phyloP scores from a whole-genome alignment of 1,140 invertebrate genomes.

The Bicyclus anynana region DNA sequence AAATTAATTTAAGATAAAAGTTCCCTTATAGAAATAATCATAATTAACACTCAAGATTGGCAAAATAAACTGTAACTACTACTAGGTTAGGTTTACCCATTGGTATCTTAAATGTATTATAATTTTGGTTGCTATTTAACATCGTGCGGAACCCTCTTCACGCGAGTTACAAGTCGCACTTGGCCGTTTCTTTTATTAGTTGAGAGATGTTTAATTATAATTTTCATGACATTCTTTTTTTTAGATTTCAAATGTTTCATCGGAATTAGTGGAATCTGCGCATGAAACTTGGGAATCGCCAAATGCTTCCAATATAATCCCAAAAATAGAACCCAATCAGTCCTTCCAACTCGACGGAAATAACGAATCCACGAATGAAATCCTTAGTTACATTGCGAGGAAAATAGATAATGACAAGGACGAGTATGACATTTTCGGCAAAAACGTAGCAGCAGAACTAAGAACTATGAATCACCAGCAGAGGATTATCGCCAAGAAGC shows the following conservation, averaged over 20 bases:
- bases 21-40: too few species aligned
- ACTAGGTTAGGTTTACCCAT: too few species aligned
- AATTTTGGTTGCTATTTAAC: too few species aligned
- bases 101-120: too few species aligned
- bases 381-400: not conserved
- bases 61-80: too few species aligned
- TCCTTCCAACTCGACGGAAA: not conserved
- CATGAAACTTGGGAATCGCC: not conserved
- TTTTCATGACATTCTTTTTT: not conserved
- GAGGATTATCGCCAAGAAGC: not conserved
- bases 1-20: too few species aligned
- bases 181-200: too few species aligned
- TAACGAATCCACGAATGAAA: not conserved
- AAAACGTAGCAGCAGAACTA: not conserved
- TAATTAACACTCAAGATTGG: too few species aligned
- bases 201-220: too few species aligned
- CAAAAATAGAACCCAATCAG: not conserved
- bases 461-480: not conserved
- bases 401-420: not conserved
- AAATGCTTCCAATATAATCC: not conserved
- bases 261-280: not conserved
- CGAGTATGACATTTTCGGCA: not conserved
- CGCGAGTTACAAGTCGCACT: too few species aligned
- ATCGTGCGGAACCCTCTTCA: too few species aligned
- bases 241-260: not conserved